Base-by-base conservation (phyloP, 2,113 vertebrate genomes). In the Baryphthengus martii region DNA sequence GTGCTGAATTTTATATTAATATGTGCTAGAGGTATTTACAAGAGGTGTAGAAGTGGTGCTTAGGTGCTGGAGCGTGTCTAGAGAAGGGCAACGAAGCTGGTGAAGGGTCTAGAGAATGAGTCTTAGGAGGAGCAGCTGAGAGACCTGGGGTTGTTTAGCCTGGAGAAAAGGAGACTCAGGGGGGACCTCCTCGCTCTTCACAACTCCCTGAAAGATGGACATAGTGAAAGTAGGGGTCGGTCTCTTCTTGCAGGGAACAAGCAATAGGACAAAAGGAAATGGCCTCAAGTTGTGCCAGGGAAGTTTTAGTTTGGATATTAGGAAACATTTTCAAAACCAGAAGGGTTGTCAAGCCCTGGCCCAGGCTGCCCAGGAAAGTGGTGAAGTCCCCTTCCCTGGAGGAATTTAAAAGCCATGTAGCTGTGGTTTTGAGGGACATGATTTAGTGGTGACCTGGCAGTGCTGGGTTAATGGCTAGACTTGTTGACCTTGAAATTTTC, bases 41-140 rank as follows among this genome's bases (percentile, higher is more conserved):
- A 65, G 39, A 12, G 7, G 9, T 9, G 6, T 28, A 40, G 73
- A 29, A 2, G 0, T 56, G 58, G 31, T 47, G 33, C 2, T 2
- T 19, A 8, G 39, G n/a, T 56, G 18, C 18, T 56, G 55, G 55
- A n/a, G 31, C 20, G 5, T n/a, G 55, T 56, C 55, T 7, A n/a
- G n/a, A 56, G 31, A 55, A 55, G 50, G 50, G 26, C 25, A 52
- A 10, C 28, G 25, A 52, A 28, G 15, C 25, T 28, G 23, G 50
- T 26, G 50, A 52, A 52, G 26, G 26, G 26, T 52, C 26, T 52
- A 52, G 23, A 52, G 26, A 26, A 52, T 14, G n/a, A n/a, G 31
- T 56, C 31, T 12, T n/a, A n/a, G 4, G 19, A 56, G 55, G 55
- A 56, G 55, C 31, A 56, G 31, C 55, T 56, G 55, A 56, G 31